Conservation (phyloP, 1,140 invertebrate species). For the Drosophila eugracilis region DNA sequence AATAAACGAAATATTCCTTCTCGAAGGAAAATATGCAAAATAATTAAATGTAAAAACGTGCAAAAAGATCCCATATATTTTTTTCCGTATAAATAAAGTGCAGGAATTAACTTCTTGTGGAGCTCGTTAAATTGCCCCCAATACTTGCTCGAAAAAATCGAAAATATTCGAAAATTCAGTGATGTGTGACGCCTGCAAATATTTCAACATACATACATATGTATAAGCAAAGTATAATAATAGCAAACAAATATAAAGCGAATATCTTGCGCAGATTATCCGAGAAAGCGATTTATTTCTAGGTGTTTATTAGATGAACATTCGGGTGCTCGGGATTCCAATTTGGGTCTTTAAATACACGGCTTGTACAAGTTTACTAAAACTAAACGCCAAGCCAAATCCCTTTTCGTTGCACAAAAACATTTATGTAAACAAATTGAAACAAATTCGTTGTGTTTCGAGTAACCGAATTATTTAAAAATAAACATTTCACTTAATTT, state of each 20-base stretch:
- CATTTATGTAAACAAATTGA: constrained; percentile 55
- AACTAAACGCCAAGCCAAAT: background rate
- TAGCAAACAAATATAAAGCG: constrained; percentile 1
- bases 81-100: constrained; percentile 8
- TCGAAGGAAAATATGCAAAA: constrained; percentile 2
- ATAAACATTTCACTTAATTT: constrained; percentile 67
- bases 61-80: constrained; percentile 4
- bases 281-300: background rate
- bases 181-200: constrained; percentile 21
- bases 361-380: constrained; percentile 6
- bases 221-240: constrained; percentile 14
- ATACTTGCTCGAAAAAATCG: background rate
- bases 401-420: constrained; percentile 13
- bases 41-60: background rate
- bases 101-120: background rate
- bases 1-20: background rate
- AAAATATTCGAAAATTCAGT: constrained; percentile 1
- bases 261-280: constrained; percentile 21
- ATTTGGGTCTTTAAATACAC: constrained; percentile 1
- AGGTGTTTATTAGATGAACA: background rate
- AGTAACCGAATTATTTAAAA: constrained; percentile 58
- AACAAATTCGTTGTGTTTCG: constrained; percentile 33
- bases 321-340: constrained; percentile 2
- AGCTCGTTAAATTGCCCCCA: background rate
- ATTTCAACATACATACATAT: constrained; percentile 9